Base-by-base conservation (phyloP, 2,113 vertebrate genomes). In the human (Homo sapiens) region DNA sequence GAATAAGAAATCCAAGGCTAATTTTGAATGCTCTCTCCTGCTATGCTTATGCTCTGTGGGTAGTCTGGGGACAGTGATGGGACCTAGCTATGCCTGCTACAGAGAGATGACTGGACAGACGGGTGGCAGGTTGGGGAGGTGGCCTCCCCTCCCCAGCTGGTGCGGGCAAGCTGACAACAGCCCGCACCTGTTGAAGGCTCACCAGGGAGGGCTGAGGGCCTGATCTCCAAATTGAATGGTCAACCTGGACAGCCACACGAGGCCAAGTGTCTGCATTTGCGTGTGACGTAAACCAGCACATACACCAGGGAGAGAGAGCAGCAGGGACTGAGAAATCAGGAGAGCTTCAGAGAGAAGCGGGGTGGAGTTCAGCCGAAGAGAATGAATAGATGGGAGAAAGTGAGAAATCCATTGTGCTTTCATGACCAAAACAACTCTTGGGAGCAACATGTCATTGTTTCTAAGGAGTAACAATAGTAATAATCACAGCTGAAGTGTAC, bases 361-460 rank as follows among this genome's bases (percentile, higher is more conserved):
- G 35, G 25, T 0, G 0, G 8, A 25, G 5, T 5, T 22, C 30
- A 16, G 32, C 16, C 0, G 1, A 30, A 76, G 13, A 57, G 30
- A 43, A 38, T 10, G 66, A 2, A 68, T 11, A 35, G 6, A 6
- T 1, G 4, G 32, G 43, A 23, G 8, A 32, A 32, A 18, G 12
- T 14, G 3, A 48, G 82, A n/a, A 35, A n/a, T 6, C 32, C 50
- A 1, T 3, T 8, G 70, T 6, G 61, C 10, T 61, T 25, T 23
- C 17, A 6, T 18, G 12, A 38, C 25, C 38, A 10, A 64, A 50
- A 22, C 16, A 18, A 5, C 22, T 8, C 35, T 12, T 2, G 52
- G 61, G 14, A 73, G 85, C 76, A 9, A 12, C 8, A 0, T 10
- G 22, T 20, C 40, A 48, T 66, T 14, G 75, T 59, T n/a, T 38